Evolutionary conservation across 2,888 invertebrate species (phyloP).

Genomic region (Baronia brevicornis): DNA sequence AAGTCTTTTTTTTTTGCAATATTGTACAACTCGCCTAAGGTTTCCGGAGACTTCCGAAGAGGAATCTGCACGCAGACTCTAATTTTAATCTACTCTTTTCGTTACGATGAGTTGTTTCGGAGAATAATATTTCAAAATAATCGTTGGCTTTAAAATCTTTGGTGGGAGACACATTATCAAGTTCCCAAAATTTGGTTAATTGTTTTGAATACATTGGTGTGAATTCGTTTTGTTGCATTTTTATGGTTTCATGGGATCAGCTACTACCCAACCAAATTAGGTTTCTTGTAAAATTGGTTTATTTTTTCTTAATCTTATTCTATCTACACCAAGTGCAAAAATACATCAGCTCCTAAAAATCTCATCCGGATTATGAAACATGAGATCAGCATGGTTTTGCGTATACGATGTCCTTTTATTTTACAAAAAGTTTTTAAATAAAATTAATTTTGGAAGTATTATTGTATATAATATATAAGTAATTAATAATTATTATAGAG

Average conservation of each 20-base stretch:
- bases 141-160: no score
- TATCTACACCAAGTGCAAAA: constrained; percentile 16
- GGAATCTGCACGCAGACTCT: constrained; percentile 8
- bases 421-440: no score
- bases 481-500: no score
- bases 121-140: constrained; percentile 2
- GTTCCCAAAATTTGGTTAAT: constrained; percentile 14
- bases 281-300: constrained; percentile 15
- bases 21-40: constrained; percentile 2
- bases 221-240: not conserved
- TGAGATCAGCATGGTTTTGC: constrained; percentile 17
- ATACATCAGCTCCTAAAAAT: constrained; percentile 17
- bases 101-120: constrained; percentile 3
- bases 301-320: constrained; percentile 9
- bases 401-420: no score
- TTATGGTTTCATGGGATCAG: constrained; percentile 11
- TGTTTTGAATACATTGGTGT: constrained; percentile 6
- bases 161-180: constrained; percentile 4
- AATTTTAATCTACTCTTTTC: constrained; percentile 3
- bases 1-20: constrained; percentile 3
- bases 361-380: constrained; percentile 9
- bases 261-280: constrained; percentile 17
- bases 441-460: no score
- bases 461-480: no score
- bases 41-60: constrained; percentile 1